Evolutionary conservation across 2,888 invertebrate genomes (phyloP).

Genomic region (Leptinotarsa haldemani): DNA sequence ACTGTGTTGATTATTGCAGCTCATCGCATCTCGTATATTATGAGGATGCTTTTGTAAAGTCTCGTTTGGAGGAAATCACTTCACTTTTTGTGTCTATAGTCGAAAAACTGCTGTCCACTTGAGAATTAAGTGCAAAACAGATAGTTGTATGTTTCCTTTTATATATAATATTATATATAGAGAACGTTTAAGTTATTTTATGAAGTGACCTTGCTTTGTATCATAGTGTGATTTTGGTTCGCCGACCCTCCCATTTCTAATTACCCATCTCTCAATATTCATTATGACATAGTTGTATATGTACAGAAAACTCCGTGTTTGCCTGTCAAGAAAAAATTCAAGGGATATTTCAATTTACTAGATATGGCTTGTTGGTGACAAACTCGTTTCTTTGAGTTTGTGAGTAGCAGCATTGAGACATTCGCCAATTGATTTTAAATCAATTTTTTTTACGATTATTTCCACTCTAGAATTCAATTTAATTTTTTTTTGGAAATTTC

Average conservation of each 20-base stretch:
- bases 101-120: constrained; percentile 50
- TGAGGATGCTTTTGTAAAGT: not conserved
- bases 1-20: not conserved
- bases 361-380: constrained; percentile 38
- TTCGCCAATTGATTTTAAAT: constrained; percentile 50
- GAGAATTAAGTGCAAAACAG: constrained; percentile 57
- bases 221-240: constrained; percentile 66
- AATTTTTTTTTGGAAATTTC: not conserved
- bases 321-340: constrained; percentile 40
- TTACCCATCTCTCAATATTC: constrained; percentile 45
- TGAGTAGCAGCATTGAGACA: constrained; percentile 53
- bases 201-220: constrained; percentile 75
- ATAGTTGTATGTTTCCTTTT: constrained; percentile 62
- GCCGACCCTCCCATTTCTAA: constrained; percentile 44
- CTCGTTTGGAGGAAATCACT: not conserved
- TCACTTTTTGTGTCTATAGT: constrained; percentile 32
- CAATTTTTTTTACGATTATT: constrained; percentile 37
- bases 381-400: constrained; percentile 39
- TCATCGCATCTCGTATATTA: not conserved
- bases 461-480: constrained; percentile 11
- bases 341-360: constrained; percentile 31
- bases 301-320: constrained; percentile 58
- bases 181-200: constrained; percentile 72
- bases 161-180: constrained; percentile 60
- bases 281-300: constrained; percentile 55